These are phyloP conservation scores for Hemichromis elongatus DNA, from an alignment of 2,113 vertebrate species.

Conservation along the genomic window DNA sequence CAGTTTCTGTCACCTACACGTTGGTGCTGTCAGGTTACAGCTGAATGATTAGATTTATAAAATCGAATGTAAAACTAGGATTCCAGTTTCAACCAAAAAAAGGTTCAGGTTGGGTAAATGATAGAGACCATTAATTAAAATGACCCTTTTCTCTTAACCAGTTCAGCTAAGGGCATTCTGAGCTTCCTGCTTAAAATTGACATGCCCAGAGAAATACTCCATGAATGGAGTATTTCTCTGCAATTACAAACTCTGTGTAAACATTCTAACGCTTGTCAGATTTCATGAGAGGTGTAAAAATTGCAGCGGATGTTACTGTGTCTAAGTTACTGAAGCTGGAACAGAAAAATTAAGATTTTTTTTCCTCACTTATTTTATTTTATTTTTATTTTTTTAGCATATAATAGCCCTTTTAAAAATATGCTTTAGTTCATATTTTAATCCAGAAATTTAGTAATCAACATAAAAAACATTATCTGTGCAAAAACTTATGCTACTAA, in stretches of 20 bases:
- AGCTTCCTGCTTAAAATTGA: not conserved
- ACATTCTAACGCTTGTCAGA: not conserved
- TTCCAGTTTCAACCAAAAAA: not conserved
- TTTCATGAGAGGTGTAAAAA: not conserved
- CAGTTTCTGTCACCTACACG: not conserved
- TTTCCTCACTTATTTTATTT: rapidly evolving
- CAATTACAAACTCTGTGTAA: not conserved
- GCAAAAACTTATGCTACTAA: not conserved
- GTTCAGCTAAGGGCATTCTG: not conserved
- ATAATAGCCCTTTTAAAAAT: not conserved
- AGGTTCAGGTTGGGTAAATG: not conserved
- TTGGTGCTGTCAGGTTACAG: not conserved
- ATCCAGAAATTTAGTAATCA: not conserved
- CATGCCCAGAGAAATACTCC: too few relatives aligned
- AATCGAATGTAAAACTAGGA: not conserved
- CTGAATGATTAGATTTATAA: not conserved
- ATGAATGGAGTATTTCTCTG: not conserved
- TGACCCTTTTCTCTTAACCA: not conserved
- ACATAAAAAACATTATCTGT: not conserved
- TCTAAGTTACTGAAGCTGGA: not conserved
- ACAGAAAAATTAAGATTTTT: not conserved
- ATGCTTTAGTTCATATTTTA: not conserved
- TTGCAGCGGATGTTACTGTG: not conserved
- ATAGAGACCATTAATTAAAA: not conserved
- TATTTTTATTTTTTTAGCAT: not conserved